Base-by-base conservation (phyloP, 2,797 vertebrate genomes). In the Podarcis lilfordi region DNA sequence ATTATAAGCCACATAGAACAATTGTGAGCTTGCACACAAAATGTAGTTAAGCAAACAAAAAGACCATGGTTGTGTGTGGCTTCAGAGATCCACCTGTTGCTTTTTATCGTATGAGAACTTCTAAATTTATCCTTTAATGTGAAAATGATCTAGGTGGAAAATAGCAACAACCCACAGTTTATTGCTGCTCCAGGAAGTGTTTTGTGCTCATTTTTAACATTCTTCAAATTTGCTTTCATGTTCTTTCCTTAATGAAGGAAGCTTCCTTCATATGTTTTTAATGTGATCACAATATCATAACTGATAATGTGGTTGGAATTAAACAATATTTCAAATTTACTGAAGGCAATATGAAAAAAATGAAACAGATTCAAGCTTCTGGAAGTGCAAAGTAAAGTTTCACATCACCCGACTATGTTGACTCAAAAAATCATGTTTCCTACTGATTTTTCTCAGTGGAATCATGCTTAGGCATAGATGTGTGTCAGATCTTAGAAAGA, bases 181-280 rank as follows among this genome's bases (percentile, higher is more conserved):
- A 23, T 4, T 59, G 55, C 1, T 75, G 50, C 68, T 86, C 19
- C 9, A 86, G 27, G 37, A 23, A 59, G 21, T n/a, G 32, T 64
- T 40, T n/a, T 74, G 6, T 64, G 37, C 37, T 66, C 37, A 82
- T 35, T 74, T 81, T 61, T 10, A 68, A 85, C 19, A 69, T 85
- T 7, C 1, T 86, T 92, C 35, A 92, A 88, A 85, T 40, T 89
- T 86, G 76, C 66, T 89, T 86, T 21, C 25, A 85, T 45, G 55
- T 85, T 7, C 19, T 89, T 89, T 91, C 81, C 76, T 86, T 79
- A 78, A 74, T 0, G 1, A 74, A 79, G 61, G 59, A 82, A 87
- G 85, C 61, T 64, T 3, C 10, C 0, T 89, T 75, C 69, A 71
- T 7, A 50, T 4, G 9, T 40, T 85, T 88, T 4, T 6, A 11